Base-by-base conservation (phyloP, 2,113 vertebrate species). In the Cromileptes altivelis region DNA sequence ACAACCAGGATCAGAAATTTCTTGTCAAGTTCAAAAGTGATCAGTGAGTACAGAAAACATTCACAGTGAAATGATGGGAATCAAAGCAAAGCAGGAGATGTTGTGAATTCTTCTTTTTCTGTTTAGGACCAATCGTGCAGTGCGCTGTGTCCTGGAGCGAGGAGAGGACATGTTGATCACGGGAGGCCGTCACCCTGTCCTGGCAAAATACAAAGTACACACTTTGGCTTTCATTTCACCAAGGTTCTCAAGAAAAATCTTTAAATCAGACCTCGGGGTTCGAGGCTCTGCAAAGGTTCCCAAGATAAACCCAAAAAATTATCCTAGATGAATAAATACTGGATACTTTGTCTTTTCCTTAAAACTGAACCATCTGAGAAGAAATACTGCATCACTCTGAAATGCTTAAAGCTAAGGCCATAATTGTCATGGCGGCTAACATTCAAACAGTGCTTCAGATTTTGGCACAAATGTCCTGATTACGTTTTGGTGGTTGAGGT, bases 131-230 rank as follows among this genome's bases (percentile, higher is more conserved):
- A 64, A 89, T 30, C 79, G 0, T 7, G 90, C 96, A 0, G 92
- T 97, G 19, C 93, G 92, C 63, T 96, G 96, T 80, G 91, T 95
- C 67, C 91, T 98, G 80, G 96, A 97, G 82, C 92, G 96, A 62
- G 94, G 96, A 49, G 95, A 91, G 1, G 96, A 96, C 85, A 96
- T 96, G 95, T 70, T 97, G 84, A 96, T 96, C 79, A 95, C 94
- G 1, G 96, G 95, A 61, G 96, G 83, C n/a, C 85, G 95, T 1
- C 96, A 97, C 62, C 96, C 96, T 2, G 88, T 96, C 61, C 91
- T 95, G 85, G 96, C 91, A 67, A 96, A 94, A 93, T 96, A 97
- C 76, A 97, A 97, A 93, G 95, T 97, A 53, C 50, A 30, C 15
- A 27, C 53, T 25, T 7, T 4, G 17, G 47, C 19, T 50, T 33